Base-by-base conservation (phyloP, 2,797 vertebrate genomes). In the Borostomias antarcticus region DNA sequence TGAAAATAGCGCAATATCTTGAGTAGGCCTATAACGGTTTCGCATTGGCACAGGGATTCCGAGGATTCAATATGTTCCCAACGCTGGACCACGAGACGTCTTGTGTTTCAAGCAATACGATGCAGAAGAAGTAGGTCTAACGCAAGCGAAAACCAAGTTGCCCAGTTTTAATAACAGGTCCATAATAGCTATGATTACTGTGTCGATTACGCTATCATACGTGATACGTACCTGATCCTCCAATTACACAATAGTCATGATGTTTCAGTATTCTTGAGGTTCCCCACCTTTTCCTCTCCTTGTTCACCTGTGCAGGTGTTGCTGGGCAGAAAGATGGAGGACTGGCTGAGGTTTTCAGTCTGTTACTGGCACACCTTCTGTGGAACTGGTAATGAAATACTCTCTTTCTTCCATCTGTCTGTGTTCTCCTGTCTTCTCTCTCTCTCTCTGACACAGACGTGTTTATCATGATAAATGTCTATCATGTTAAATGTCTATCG, bases 311-410 rank as follows among this genome's bases (percentile, higher is more conserved):
- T 57, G 64, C 73, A 88, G 87, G 81, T 88, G 66, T 64, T 89
- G 69, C 79, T 87, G 75, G 89, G 83, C 9, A 83, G 71, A 67
- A 89, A 56, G 56, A 90, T 90, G 90, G 88, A 87, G 75, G 86
- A 90, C 76, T 91, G 90, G 89, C 74, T 91, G 72, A 82, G 89
- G 71, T 91, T 89, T 66, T 91, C 85, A 0, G 85, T 90, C 67
- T 91, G 86, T 73, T 87, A 87, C 82, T 91, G 88, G 85, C 88
- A 85, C 78, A 80, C 87, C 29, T 90, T 89, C 82, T 89, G 88
- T 83, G 86, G 88, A 81, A 85, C 85, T 17, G 87, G 85, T 89
- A 84, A 47, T 33, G 43, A 47, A 33, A 35, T n/a, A n/a, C n/a
- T n/a, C n/a, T n/a, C n/a, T n/a, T n/a, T n/a, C n/a, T n/a, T n/a